Conservation (phyloP, 1,140 invertebrate genomes). For the Mercenaria mercenaria region DNA sequence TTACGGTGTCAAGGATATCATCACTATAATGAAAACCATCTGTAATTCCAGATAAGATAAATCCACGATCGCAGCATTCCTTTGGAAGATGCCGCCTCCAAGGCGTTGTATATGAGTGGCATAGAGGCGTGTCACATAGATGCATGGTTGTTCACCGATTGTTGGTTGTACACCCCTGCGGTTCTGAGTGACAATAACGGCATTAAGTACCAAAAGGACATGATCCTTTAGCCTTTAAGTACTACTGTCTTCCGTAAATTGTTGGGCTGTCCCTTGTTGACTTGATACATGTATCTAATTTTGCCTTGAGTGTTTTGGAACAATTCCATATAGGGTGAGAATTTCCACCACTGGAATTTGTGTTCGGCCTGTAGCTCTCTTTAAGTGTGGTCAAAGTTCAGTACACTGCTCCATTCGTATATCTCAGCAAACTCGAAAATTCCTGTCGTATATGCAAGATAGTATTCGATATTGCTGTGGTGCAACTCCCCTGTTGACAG, state of each 20-base stretch:
- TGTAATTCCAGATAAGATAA: background rate
- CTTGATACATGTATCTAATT: background rate
- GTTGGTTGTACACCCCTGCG: background rate
- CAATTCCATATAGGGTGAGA: slow-evolving; percentile 37
- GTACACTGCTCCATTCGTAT: slow-evolving; percentile 24
- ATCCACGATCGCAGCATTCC: background rate
- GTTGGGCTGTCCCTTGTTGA: background rate
- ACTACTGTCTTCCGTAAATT: background rate
- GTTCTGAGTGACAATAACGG: background rate
- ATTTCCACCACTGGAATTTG: slow-evolving; percentile 3
- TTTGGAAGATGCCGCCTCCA: background rate
- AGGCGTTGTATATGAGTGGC: background rate
- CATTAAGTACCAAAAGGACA: slow-evolving; percentile 1
- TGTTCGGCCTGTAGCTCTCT: background rate
- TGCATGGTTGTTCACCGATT: background rate
- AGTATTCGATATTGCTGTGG: background rate
- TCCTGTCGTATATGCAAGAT: slow-evolving; percentile 15
- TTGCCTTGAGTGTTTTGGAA: background rate
- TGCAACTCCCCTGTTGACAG: background rate
- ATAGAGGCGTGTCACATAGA: background rate
- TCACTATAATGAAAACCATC: background rate
- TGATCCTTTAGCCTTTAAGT: background rate
- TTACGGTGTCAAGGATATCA: background rate
- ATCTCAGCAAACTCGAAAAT: slow-evolving; percentile 11
- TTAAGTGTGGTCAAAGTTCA: slow-evolving; percentile 1